A percentile compares a stretch with the other conserved stretches of the same genome.
These are phyloP conservation scores for Griposia aprilina DNA, from an alignment of 2,888 invertebrate genomes.

Conservation along the genomic window DNA sequence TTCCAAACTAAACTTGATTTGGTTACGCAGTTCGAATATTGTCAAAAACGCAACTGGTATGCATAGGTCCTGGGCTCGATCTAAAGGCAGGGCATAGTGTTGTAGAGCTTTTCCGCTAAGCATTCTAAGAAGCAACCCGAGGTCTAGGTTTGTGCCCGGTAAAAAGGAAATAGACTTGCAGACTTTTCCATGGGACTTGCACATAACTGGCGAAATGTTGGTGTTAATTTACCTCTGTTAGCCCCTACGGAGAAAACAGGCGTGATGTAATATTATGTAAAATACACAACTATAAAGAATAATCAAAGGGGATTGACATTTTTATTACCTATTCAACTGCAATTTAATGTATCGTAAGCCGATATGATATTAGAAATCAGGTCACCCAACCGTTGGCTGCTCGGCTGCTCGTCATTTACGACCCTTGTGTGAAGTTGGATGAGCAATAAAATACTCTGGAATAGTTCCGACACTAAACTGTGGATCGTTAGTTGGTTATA, in stretches of 20 bases:
- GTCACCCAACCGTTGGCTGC: slow-evolving; percentile 49
- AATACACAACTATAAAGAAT: neutral
- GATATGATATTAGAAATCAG: slow-evolving; percentile 59
- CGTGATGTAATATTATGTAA: too few relatives aligned
- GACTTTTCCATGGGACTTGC: neutral
- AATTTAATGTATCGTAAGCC: slow-evolving; percentile 31
- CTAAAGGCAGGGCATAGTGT: neutral
- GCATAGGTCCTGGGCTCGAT: neutral
- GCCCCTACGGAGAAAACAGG: too few relatives aligned
- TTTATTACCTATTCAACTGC: slow-evolving; percentile 10
- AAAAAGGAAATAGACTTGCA: neutral
- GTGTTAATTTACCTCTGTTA: neutral
- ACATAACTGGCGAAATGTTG: neutral
- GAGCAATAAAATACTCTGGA: slow-evolving; percentile 65
- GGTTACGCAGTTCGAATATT: neutral
- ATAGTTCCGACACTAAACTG: slow-evolving; percentile 44
- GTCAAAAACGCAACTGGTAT: neutral
- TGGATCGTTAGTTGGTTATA: slow-evolving; percentile 47
- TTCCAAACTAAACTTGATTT: neutral
- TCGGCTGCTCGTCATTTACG: slow-evolving; percentile 62
- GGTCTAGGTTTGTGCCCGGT: neutral
- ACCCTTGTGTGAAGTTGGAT: slow-evolving; percentile 64
- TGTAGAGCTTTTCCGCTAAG: neutral
- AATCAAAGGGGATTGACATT: neutral
- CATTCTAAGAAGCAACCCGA: neutral